phyloP scores from a whole-genome alignment of 2,113 vertebrate species.

The Hypanus sabinus region DNA sequence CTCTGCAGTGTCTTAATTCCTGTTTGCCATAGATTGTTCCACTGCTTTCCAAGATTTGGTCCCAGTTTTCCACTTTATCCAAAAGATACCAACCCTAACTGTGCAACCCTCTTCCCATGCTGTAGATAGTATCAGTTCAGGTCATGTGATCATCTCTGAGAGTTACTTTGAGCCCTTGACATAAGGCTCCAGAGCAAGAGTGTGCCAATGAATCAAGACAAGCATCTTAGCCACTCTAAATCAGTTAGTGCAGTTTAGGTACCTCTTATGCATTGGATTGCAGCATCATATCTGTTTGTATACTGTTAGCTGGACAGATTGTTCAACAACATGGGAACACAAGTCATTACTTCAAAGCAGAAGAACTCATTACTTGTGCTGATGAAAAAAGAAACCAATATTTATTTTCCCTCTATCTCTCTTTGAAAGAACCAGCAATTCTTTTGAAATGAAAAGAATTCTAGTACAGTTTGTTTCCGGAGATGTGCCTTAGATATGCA shows the following conservation, averaged over 20 bases:
- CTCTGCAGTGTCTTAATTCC: too few relatives aligned
- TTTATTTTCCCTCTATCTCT: conserved; percentile 11
- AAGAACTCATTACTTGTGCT: background rate
- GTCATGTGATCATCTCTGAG: background rate
- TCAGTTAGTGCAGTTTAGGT: background rate
- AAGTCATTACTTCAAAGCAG: conserved; percentile 7
- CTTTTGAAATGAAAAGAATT: background rate
- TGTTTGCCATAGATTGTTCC: too few relatives aligned
- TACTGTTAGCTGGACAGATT: background rate
- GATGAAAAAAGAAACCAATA: conserved; percentile 9
- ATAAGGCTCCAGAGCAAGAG: background rate
- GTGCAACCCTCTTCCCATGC: background rate
- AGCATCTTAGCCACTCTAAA: background rate
- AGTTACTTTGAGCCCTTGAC: background rate
- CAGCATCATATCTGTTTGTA: background rate
- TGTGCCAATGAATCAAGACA: too few relatives aligned
- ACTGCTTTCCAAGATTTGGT: background rate
- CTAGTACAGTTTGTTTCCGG: background rate
- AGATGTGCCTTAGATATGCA: background rate
- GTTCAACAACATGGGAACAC: background rate
- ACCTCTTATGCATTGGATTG: background rate
- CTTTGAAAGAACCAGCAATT: background rate
- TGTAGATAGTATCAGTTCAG: too few relatives aligned
- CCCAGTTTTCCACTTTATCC: background rate
- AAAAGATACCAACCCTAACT: background rate